Evolutionary conservation across 2,888 invertebrate species (phyloP).

Genomic region (Encarsia formosa): DNA sequence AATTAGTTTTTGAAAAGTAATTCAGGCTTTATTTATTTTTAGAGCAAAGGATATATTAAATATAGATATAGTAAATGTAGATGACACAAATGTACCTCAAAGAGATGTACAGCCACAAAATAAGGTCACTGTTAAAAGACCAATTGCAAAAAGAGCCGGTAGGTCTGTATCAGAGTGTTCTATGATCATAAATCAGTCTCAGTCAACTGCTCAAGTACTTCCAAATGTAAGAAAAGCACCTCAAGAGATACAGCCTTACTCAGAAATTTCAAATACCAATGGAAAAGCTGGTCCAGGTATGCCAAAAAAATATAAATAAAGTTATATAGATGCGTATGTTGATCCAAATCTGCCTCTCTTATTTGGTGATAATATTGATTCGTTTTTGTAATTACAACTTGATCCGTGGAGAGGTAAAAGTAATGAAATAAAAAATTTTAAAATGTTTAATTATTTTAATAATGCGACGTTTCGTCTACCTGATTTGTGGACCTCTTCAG

Average conservation of each 20-base stretch:
- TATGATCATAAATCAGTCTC: slow-evolving; percentile 35
- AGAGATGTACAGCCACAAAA: slow-evolving; percentile 49
- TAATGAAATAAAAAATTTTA: too few species aligned
- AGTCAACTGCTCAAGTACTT: slow-evolving; percentile 29
- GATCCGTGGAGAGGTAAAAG: too few species aligned
- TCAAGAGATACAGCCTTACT: slow-evolving; percentile 30
- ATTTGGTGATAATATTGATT: too few species aligned
- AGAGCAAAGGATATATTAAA: slow-evolving; percentile 72
- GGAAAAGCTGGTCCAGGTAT: slow-evolving; percentile 39
- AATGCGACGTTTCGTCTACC: too few species aligned
- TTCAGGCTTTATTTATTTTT: too few species aligned
- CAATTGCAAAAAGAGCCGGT: slow-evolving; percentile 55
- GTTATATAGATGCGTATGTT: too few species aligned
- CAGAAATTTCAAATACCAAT: slow-evolving; percentile 38
- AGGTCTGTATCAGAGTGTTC: slow-evolving; percentile 51
- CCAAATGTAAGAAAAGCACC: slow-evolving; percentile 35
- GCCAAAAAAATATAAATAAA: too few species aligned
- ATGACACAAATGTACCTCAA: slow-evolving; percentile 48
- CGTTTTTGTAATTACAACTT: too few species aligned
- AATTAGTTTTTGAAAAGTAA: too few species aligned
- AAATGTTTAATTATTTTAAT: too few species aligned
- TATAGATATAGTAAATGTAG: slow-evolving; percentile 70
- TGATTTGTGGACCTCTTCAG: too few species aligned
- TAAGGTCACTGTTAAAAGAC: slow-evolving; percentile 56
- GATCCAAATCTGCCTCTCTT: too few species aligned